A percentile compares a stretch with the other conserved stretches of the same genome.
These are phyloP conservation scores for Acanthurus leucopareius DNA, from an alignment of 2,797 vertebrate genomes.

Conservation along the genomic window DNA sequence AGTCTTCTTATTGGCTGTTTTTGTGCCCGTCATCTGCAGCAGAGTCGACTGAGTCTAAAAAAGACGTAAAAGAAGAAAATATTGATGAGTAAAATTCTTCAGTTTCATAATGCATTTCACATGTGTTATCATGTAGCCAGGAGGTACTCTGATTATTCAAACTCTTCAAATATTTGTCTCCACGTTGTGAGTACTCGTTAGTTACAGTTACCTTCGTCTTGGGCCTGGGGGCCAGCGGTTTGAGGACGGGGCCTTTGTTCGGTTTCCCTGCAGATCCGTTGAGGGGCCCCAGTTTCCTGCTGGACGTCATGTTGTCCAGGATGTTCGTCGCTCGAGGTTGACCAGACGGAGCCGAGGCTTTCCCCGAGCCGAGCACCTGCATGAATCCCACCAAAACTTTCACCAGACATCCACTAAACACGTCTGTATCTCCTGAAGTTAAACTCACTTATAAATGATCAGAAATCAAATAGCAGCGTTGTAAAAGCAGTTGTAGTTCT, in stretches of 20 bases:
- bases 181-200: neutral
- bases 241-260: constrained; percentile 87
- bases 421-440: too few species aligned
- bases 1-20: constrained; percentile 75
- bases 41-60: constrained; percentile 88
- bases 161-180: too few species aligned
- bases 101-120: neutral
- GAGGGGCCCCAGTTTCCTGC: constrained; percentile 81
- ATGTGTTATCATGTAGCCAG: neutral
- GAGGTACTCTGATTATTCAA: neutral
- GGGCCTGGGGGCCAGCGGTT: constrained; percentile 90
- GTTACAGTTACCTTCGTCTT: constrained; percentile 85
- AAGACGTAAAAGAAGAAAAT: neutral
- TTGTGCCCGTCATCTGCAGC: constrained; percentile 86
- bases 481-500: constrained; percentile 23
- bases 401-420: neutral
- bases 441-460: neutral
- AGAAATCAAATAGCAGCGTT: neutral
- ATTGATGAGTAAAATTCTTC: neutral
- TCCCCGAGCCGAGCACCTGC: constrained; percentile 87
- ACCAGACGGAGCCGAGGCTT: constrained; percentile 71
- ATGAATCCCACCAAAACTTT: neutral
- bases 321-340: constrained; percentile 85
- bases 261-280: constrained; percentile 74
- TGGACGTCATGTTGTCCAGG: constrained; percentile 91